Base-by-base conservation (phyloP, 1,140 invertebrate genomes). In the Drosophila ficusphila region DNA sequence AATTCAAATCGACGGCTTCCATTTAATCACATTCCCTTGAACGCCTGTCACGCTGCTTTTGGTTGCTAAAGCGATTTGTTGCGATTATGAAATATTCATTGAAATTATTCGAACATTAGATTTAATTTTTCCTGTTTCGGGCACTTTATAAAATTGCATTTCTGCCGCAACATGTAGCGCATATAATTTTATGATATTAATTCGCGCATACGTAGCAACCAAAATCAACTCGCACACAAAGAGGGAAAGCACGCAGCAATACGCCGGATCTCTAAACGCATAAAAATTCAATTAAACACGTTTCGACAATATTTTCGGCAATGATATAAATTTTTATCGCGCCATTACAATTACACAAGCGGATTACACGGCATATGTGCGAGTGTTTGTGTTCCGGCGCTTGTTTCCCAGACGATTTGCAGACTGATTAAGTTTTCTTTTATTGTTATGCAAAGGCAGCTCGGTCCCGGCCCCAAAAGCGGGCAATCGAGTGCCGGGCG, bases 251-350 rank as follows among this genome's bases (percentile, higher is more conserved):
- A 23, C n/a, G 25, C 44, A n/a, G 12, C 27, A 36, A 27, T 27
- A 11, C 16, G 19, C 44, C 33, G 69, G 58, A 64, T 42, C 36
- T 49, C 65, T 71, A 53, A 74, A 73, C 76, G 73, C 82, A 86
- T 86, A 88, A 88, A 88, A 86, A 86, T 88, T 86, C 81, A 86
- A 86, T 86, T 86, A 86, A 86, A 86, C 81, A 86, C 82, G 82
- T 86, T 88, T 81, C 73, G 44, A 70, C 76, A 74, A 88, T 86
- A 86, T 88, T 88, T 85, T 81, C 38, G 76, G 76, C 76, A 86
- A 62, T 85, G 58, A 86, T 79, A 85, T 85, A 69, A 85, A 85
- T 85, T 86, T 86, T 86, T 81, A 86, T 85, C 81, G 77, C 76
- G 82, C 60, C 76, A 81, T 85, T 85, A 86, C 81, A 86, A 86